Conservation (phyloP, 2,888 invertebrate species). For the Cheilosia impressa region DNA sequence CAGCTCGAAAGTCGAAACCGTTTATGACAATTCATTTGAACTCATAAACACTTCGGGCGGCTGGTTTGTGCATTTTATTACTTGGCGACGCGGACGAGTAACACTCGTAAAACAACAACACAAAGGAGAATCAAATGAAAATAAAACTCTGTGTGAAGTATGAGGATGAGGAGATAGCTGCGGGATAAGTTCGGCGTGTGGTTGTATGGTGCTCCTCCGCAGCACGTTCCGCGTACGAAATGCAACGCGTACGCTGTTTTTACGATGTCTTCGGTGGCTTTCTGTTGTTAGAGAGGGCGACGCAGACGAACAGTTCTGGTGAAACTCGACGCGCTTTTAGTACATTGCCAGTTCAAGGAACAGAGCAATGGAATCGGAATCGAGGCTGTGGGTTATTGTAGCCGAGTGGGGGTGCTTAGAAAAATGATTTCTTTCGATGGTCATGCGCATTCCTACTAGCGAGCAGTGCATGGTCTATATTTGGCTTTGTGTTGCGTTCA, state of each 20-base stretch:
- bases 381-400: conserved; percentile 12
- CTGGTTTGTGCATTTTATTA: conserved; percentile 52
- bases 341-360: conserved; percentile 32
- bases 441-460: conserved; percentile 5
- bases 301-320: conserved; percentile 24
- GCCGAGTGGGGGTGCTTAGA: conserved; percentile 2
- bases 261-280: conserved; percentile 51
- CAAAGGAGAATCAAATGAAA: conserved; percentile 25
- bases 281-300: conserved; percentile 14
- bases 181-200: conserved; percentile 9
- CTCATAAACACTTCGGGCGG: conserved; percentile 54
- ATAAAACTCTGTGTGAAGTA: conserved; percentile 18
- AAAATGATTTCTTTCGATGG: conserved; percentile 10
- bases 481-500: conserved; percentile 25
- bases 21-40: conserved; percentile 64
- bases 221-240: conserved; percentile 41
- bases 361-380: conserved; percentile 21
- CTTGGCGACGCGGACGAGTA: conserved; percentile 45
- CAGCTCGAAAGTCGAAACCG: background rate
- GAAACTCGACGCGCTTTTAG: conserved; percentile 55
- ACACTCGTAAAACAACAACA: conserved; percentile 50
- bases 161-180: background rate
- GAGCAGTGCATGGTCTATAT: conserved; percentile 1
- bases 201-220: conserved; percentile 15
- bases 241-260: conserved; percentile 34